Evolutionary conservation across 2,888 invertebrate species (phyloP), one percentile per base, ranked within the genome.

Genomic region (Tenthredo amoena): DNA sequence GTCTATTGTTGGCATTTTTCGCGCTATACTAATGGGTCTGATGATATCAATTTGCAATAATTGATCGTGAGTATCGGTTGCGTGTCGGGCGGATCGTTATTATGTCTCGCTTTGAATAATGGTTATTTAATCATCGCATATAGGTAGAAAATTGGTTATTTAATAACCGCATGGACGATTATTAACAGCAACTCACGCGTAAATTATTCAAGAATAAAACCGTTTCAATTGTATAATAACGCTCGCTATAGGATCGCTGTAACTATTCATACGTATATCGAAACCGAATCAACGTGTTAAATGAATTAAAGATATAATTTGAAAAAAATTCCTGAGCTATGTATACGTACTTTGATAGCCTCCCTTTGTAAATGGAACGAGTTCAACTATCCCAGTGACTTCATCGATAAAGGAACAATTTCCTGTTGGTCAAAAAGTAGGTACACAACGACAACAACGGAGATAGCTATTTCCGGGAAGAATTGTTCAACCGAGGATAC

Each of bases 401-500:
- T 84, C 58, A 37, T 83, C 84, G 82, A 84, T 76, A 84, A 85
- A 85, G 84, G 84, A 72, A 84, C 84, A 85, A 85, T 85, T 85
- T 85, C 85, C 85, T 55, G 85, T 81, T 34, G 81, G 81, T 37
- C 62, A 50, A 81, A 34, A 81, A 81, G 21, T 58, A 58, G 47
- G 47, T n/a, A 55, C 40, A 37, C 26, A 58, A 62, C 37, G n/a
- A 43, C 47, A 50, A 68, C 68, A 83, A 71, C 87, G 88, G 89
- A 89, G 87, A 86, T 89, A 86, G 88, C 88, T 89, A 90, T 89
- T 90, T 91, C 90, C 91, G 89, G 89, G 81, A 87, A 82, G 89
- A 84, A 90, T 89, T 91, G 76, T 40, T 47, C 58, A 47, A 47
- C 71, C 47, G 43, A 71, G 71, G 71, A 83, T 83, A 83, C 68